Evolutionary conservation across 2,113 vertebrate species (phyloP).

Genomic region (Pseudois nayaur): DNA sequence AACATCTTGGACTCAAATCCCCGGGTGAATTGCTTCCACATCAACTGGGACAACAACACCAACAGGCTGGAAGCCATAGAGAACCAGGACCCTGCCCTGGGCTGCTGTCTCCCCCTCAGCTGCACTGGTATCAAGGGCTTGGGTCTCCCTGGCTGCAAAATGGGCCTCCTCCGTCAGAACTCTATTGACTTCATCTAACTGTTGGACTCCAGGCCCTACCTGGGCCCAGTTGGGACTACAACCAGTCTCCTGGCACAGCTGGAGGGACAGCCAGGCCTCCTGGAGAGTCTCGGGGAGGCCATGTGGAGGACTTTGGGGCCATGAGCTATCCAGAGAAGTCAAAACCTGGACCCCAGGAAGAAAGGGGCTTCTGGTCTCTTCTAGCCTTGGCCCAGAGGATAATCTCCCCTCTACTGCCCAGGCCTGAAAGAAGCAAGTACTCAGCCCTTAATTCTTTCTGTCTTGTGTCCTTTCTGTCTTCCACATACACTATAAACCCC

Average conservation of each 20-base stretch:
- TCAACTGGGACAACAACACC: constrained; percentile 90
- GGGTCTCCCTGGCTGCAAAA: constrained; percentile 71
- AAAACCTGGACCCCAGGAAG: neutral
- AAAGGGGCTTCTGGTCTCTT: neutral
- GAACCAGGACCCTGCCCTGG: constrained; percentile 87
- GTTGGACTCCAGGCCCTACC: neutral
- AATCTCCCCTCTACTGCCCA: neutral
- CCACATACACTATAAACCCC: neutral
- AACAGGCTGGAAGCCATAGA: constrained; percentile 88
- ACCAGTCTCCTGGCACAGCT: neutral
- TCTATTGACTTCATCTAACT: constrained; percentile 91
- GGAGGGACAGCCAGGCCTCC: neutral
- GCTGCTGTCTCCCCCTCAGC: constrained; percentile 83
- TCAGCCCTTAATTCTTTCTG: neutral
- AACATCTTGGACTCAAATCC: constrained; percentile 93
- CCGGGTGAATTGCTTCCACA: constrained; percentile 91
- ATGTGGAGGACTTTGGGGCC: neutral
- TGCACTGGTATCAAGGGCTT: constrained; percentile 84
- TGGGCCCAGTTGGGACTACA: neutral
- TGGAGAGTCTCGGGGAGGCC: neutral
- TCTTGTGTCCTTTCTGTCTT: neutral
- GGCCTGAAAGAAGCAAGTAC: neutral
- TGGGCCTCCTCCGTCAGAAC: constrained; percentile 88
- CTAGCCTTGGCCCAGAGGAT: neutral
- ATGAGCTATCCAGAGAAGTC: neutral